Evolutionary conservation across 1,140 invertebrate genomes (phyloP).

Genomic region (Planococcus citri): DNA sequence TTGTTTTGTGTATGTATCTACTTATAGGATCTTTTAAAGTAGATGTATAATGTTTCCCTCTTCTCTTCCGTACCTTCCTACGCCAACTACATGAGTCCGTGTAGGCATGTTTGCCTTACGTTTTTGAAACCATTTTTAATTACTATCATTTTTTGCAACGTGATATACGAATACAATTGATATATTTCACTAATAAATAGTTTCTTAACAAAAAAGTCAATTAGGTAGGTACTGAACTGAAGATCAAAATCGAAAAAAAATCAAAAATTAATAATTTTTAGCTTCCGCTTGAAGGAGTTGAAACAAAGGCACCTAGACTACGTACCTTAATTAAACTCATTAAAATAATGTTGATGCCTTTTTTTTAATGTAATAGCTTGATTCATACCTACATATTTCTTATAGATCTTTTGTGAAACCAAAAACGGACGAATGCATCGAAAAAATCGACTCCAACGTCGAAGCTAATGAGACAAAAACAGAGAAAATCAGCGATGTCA

Average conservation of each 20-base stretch:
- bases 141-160: no score
- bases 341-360: no score
- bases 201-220: no score
- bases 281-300: not conserved
- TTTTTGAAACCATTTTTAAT: no score
- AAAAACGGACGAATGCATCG: not conserved
- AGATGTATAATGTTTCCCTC: not conserved
- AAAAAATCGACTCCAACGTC: not conserved
- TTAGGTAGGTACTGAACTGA: no score
- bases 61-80: no score
- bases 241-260: no score
- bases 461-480: not conserved
- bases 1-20: not conserved
- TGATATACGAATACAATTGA: no score
- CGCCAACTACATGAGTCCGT: no score
- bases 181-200: no score
- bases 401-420: not conserved
- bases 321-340: not conserved
- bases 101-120: no score
- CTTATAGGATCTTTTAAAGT: not conserved
- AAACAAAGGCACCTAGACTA: not conserved
- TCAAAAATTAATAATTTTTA: not conserved
- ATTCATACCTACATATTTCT: not conserved
- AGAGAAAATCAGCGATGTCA: not conserved
- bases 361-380: no score